These are phyloP conservation scores for Conopomorpha cramerella DNA, from an alignment of 1,140 invertebrate species.

Conservation along the genomic window DNA sequence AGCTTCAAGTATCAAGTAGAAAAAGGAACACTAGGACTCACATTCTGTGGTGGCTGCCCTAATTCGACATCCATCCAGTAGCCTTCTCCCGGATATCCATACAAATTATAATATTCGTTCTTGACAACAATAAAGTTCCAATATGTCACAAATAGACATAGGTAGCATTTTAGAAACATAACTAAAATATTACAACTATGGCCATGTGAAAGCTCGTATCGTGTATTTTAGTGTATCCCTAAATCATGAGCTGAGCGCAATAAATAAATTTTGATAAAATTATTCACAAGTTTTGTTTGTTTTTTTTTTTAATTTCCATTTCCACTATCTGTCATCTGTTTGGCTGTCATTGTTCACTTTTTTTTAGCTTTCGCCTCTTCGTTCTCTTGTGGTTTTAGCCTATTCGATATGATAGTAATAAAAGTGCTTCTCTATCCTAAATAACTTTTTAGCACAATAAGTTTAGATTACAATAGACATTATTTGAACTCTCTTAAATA, in stretches of 20 bases:
- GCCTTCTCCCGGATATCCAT: constrained; percentile 38
- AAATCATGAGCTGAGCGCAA: neutral
- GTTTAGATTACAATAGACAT: too few species aligned
- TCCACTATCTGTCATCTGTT: too few species aligned
- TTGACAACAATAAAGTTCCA: constrained; percentile 5
- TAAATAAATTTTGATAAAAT: neutral
- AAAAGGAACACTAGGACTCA: constrained; percentile 11
- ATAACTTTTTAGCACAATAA: too few species aligned
- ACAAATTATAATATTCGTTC: constrained; percentile 38
- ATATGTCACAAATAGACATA: constrained; percentile 14
- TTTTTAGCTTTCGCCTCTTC: too few species aligned
- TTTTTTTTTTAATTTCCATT: too few species aligned
- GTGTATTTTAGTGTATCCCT: too few species aligned
- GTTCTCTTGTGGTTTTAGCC: too few species aligned
- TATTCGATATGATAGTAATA: too few species aligned
- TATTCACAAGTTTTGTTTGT: neutral
- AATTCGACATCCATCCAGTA: constrained; percentile 35
- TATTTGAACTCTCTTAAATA: too few species aligned
- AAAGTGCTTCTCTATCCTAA: too few species aligned
- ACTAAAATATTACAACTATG: neutral
- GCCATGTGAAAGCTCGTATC: neutral
- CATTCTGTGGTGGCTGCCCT: constrained; percentile 40
- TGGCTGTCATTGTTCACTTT: too few species aligned
- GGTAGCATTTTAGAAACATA: neutral
- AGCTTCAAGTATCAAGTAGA: neutral